Base-by-base conservation (phyloP, 2,888 invertebrate genomes). In the Proisotoma minuta region DNA sequence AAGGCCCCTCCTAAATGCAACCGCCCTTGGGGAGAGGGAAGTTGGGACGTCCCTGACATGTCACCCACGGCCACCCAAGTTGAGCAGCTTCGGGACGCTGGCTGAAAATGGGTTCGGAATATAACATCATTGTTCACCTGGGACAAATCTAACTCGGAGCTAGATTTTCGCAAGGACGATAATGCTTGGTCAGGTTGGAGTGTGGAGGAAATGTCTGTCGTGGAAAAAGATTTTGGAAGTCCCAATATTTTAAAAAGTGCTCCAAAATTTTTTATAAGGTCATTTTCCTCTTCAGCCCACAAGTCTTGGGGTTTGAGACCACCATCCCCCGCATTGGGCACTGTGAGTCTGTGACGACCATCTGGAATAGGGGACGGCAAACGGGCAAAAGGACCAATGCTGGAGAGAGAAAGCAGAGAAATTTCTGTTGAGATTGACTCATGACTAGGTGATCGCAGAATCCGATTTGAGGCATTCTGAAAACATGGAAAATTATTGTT, bases 51-150 rank as follows among this genome's bases (percentile, higher is more conserved):
- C 57, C 85, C 84, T 1, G 84, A 83, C 26, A 85, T 80, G 75
- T 87, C 87, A 0, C 91, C 91, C 2, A 90, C 89, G 69, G 87
- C 90, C 0, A 90, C 91, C 90, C 91, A 91, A 0, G 90, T 91
- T 68, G 89, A 89, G 78, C 90, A 89, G 0, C 89, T 89, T 2
- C 91, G 81, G 10, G 83, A 84, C 22, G 83, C 81, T 61, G 82
- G 81, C 60, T 85, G 85, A 65, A 87, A 78, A 53, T 84, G 79
- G 1, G 82, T 80, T 64, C 84, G 82, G 69, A 75, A 73, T 22
- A 71, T 72, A 3, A 72, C 68, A 56, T 68, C 83, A 77, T 74
- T 84, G 3, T 69, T 69, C 39, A 72, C 66, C 76, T 23, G 82
- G 70, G 82, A 83, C n/a, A 84, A 77, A 1, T 83, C 84, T 66